Percentiles rank a stretch among this genome's conserved stretches.
phyloP scores from a whole-genome alignment of 92 coral and sea anemone genomes.

The Parazoanthus darwini region DNA sequence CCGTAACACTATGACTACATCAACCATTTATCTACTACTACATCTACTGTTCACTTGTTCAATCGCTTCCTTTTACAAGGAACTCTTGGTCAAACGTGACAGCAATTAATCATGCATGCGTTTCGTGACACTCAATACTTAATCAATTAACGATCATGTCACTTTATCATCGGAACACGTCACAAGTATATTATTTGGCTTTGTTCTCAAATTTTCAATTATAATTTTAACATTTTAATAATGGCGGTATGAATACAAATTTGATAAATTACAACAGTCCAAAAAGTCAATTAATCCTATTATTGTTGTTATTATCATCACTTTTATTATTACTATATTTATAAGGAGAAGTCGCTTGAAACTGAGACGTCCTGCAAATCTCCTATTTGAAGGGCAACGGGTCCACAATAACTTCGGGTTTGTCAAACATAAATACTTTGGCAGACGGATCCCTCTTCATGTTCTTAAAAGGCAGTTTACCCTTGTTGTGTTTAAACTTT shows the following conservation, averaged over 20 bases:
- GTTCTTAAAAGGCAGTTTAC: conserved; percentile 45
- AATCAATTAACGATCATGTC: background rate
- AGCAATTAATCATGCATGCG: background rate
- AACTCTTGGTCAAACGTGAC: too few relatives aligned
- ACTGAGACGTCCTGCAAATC: background rate
- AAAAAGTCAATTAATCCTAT: background rate
- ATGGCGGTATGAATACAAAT: too few relatives aligned
- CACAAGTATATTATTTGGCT: background rate
- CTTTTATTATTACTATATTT: too few relatives aligned
- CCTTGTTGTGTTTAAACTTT: conserved; percentile 45
- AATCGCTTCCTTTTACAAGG: too few relatives aligned
- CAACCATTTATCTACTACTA: too few relatives aligned
- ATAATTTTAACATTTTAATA: background rate
- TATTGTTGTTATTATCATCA: too few relatives aligned
- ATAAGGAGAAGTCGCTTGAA: background rate
- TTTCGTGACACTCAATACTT: background rate
- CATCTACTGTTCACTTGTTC: too few relatives aligned
- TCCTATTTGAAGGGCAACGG: conserved; percentile 26
- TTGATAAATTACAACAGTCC: background rate
- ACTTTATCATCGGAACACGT: background rate
- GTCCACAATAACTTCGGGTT: conserved; percentile 5
- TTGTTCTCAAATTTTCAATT: background rate
- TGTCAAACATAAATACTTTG: background rate
- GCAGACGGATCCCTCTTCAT: conserved; percentile 33
- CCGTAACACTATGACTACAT: too few relatives aligned